Percentiles rank a stretch among this genome's conserved stretches.
phyloP scores from a whole-genome alignment of 2,797 vertebrate species.

The Pampus argenteus region DNA sequence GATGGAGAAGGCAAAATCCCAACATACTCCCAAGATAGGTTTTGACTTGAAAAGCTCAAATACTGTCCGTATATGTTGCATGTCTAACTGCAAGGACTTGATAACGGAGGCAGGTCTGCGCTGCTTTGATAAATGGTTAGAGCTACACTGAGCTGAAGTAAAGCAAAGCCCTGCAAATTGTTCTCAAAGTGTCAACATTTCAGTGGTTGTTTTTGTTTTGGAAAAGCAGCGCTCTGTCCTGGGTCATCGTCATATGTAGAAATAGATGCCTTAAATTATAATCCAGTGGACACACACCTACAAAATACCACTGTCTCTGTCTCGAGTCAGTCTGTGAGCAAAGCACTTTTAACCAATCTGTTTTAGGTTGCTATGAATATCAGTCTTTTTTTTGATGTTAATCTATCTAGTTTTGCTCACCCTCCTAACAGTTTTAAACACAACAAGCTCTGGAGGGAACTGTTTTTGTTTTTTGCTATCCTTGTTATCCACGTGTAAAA shows the following conservation, averaged over 20 bases:
- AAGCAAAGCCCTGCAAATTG: slow-evolving; percentile 11
- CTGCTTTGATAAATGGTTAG: slow-evolving; percentile 9
- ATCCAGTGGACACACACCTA: slow-evolving; percentile 37
- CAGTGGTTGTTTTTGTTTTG: slow-evolving; percentile 20
- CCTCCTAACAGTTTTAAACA: slow-evolving; percentile 71
- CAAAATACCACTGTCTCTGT: slow-evolving; percentile 39
- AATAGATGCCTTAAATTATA: slow-evolving; percentile 80
- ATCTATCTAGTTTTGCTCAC: slow-evolving; percentile 40
- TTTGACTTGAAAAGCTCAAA: slow-evolving; percentile 72
- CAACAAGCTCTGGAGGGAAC: slow-evolving; percentile 63
- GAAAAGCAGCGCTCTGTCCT: slow-evolving; percentile 39
- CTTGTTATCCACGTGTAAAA: slow-evolving; percentile 71
- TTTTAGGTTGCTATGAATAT: slow-evolving; percentile 63
- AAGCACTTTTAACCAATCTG: slow-evolving; percentile 75
- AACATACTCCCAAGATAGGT: slow-evolving; percentile 82
- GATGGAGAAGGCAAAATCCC: slow-evolving; percentile 75
- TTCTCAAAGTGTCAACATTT: slow-evolving; percentile 33
- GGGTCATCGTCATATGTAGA: slow-evolving; percentile 59
- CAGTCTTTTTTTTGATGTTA: slow-evolving; percentile 51
- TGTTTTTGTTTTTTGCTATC: slow-evolving; percentile 57
- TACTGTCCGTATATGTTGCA: slow-evolving; percentile 75
- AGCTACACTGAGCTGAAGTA: slow-evolving; percentile 21
- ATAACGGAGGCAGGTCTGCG: slow-evolving; percentile 44
- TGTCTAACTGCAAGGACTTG: slow-evolving; percentile 54
- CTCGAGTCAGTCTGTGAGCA: slow-evolving; percentile 57